These are phyloP conservation scores for Philopotamus ludificatus DNA, from an alignment of 1,140 invertebrate genomes.

Conservation along the genomic window DNA sequence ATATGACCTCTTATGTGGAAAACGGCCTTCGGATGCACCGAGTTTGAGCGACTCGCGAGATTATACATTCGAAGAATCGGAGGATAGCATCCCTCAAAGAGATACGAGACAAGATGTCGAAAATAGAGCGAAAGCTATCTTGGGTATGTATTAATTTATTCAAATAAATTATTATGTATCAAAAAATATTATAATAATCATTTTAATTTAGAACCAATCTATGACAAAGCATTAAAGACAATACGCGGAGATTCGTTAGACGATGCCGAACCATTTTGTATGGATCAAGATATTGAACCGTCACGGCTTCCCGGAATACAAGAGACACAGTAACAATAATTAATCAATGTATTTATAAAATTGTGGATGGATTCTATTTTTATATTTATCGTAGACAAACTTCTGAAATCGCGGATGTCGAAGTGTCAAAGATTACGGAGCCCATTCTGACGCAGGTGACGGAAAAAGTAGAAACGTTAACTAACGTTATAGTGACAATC, in stretches of 20 bases:
- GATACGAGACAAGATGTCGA: conserved; percentile 41
- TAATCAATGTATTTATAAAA: conserved; percentile 1
- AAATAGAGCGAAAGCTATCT: conserved; percentile 31
- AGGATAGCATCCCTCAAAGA: conserved; percentile 49
- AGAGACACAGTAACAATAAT: conserved; percentile 48
- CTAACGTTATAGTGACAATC: background rate
- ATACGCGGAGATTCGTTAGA: conserved; percentile 54
- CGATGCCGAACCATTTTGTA: conserved; percentile 55
- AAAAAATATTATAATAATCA: background rate
- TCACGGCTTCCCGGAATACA: conserved; percentile 53
- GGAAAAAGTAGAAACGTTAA: background rate
- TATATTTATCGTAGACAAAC: background rate
- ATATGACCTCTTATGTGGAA: conserved; percentile 44
- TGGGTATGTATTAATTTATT: conserved; percentile 24
- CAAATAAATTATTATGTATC: background rate
- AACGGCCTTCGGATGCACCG: conserved; percentile 52
- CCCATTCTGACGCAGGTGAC: background rate
- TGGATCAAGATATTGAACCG: conserved; percentile 53
- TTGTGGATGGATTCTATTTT: no score
- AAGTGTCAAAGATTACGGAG: background rate
- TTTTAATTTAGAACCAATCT: conserved; percentile 34
- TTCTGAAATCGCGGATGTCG: background rate
- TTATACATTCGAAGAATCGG: conserved; percentile 57
- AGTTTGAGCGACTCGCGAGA: conserved; percentile 55
- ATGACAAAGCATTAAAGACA: conserved; percentile 43